Evolutionary conservation across 2,797 vertebrate species (phyloP).

Genomic region (Buceros bicornis): DNA sequence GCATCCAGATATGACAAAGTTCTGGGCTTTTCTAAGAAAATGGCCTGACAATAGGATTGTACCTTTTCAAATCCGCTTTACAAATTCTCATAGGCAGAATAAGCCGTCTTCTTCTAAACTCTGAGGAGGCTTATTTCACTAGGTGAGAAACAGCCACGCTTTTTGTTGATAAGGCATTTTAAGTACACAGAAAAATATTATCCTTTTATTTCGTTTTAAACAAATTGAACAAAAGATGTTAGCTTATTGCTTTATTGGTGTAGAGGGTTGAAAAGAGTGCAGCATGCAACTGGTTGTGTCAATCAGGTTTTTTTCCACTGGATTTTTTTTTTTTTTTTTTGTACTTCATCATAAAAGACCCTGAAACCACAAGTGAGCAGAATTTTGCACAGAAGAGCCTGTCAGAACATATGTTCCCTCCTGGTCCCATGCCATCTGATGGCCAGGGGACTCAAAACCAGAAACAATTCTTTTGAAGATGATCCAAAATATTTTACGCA

Average conservation of each 20-base stretch:
- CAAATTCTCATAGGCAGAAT: not conserved
- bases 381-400: constrained; percentile 41
- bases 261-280: not conserved
- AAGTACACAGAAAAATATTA: constrained; percentile 14
- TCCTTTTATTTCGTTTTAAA: not conserved
- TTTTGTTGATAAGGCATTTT: constrained; percentile 21
- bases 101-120: not conserved
- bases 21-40: not conserved
- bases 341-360: not conserved
- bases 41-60: not conserved
- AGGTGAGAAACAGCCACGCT: not conserved
- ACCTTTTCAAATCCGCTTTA: not conserved
- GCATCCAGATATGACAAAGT: not conserved
- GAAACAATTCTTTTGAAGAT: constrained; percentile 58
- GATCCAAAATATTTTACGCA: constrained; percentile 61
- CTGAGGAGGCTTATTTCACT: not conserved
- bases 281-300: not conserved
- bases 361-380: constrained; percentile 42
- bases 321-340: not conserved
- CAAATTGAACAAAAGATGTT: not conserved
- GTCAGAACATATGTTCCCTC: constrained; percentile 56
- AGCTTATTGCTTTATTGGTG: not conserved
- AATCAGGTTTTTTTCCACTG: not conserved
- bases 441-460: constrained; percentile 30
- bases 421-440: constrained; percentile 56